phyloP scores from a whole-genome alignment of 1,140 invertebrate genomes.

The Panonychus citri region DNA sequence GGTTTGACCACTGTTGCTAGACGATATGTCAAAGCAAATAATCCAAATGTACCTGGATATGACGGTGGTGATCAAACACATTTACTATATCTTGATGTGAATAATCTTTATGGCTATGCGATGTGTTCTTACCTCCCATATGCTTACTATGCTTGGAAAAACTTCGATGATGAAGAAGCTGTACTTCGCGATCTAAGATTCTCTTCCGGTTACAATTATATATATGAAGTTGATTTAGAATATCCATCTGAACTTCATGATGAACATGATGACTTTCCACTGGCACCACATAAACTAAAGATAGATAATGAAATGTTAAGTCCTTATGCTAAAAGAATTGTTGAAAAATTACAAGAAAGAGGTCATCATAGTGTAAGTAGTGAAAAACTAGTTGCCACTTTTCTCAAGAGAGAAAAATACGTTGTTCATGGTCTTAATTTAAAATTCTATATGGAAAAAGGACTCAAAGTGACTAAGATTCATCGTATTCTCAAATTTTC shows the following conservation, averaged over 20 bases:
- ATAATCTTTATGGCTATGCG: conserved; percentile 10
- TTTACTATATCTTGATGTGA: no score
- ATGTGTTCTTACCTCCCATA: no score
- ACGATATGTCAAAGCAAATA: not conserved
- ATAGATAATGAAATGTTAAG: no score
- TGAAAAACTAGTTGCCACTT: conserved; percentile 3
- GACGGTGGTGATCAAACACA: no score
- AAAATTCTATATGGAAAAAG: conserved; percentile 24
- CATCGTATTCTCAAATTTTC: conserved; percentile 26
- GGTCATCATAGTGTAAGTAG: conserved; percentile 9
- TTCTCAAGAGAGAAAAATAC: conserved; percentile 20
- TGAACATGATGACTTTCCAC: conserved; percentile 21
- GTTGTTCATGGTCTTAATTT: conserved; percentile 27
- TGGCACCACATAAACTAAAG: no score
- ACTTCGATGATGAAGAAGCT: no score
- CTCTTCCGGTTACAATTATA: conserved; percentile 6
- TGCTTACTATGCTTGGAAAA: no score
- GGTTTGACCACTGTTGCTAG: not conserved
- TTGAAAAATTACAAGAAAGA: no score
- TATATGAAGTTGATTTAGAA: conserved; percentile 15
- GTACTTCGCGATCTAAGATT: no score
- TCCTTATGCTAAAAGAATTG: no score
- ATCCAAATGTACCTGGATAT: conserved; percentile 14
- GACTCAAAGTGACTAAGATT: conserved; percentile 26
- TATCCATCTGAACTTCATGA: conserved; percentile 8